phyloP scores from a whole-genome alignment of 2,797 vertebrate species.

The Clamator glandarius region DNA sequence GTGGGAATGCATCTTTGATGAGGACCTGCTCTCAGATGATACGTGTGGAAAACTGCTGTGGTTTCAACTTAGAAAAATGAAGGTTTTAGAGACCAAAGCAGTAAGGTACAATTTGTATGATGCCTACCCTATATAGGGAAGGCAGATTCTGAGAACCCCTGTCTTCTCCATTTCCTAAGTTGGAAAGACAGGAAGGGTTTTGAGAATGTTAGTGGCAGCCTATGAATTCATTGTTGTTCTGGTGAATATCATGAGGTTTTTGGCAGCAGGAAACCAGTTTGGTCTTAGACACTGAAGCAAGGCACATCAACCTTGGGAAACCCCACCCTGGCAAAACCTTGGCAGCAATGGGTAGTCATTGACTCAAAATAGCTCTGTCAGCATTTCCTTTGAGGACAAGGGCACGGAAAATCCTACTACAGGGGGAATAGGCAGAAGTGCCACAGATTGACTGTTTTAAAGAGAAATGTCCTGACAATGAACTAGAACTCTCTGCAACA shows the following conservation, averaged over 20 bases:
- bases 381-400: not conserved
- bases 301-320: not conserved
- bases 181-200: not conserved
- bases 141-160: slow-evolving; percentile 1
- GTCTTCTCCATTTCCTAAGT: not conserved
- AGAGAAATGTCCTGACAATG: not conserved
- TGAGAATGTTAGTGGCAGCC: not conserved
- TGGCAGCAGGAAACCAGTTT: not conserved
- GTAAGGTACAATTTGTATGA: not conserved
- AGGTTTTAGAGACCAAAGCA: not conserved
- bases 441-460: not conserved
- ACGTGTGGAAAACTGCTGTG: not conserved
- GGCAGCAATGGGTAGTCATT: not conserved
- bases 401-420: not conserved
- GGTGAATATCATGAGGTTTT: not conserved
- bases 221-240: not conserved
- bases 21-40: not conserved
- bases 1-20: not conserved
- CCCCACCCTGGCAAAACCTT: not conserved
- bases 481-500: not conserved
- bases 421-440: not conserved
- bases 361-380: not conserved
- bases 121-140: not conserved
- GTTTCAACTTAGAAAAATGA: not conserved
- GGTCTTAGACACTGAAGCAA: not conserved